Evolutionary conservation across 2,113 vertebrate species (phyloP).

Genomic region (Mormoops blainvillei): DNA sequence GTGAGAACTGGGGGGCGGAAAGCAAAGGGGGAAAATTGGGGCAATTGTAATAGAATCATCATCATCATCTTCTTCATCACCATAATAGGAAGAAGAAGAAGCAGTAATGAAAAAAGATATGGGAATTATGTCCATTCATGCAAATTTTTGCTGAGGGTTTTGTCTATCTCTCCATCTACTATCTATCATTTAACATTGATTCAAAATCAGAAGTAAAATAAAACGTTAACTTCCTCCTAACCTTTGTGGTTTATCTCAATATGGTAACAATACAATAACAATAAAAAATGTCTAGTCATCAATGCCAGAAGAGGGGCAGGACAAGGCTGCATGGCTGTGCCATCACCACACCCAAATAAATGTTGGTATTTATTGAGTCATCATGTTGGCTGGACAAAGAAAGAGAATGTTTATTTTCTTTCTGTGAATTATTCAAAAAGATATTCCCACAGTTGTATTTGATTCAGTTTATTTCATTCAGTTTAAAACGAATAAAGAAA

Average conservation of each 20-base stretch:
- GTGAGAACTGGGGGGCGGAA: too few species aligned
- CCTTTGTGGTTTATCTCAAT: background rate
- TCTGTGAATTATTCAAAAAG: background rate
- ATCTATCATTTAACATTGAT: background rate
- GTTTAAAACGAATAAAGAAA: constrained; percentile 17
- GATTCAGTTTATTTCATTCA: background rate
- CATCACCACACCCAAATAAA: background rate
- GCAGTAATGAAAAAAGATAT: background rate
- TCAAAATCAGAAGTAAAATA: constrained; percentile 13
- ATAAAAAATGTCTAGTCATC: background rate
- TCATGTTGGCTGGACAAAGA: background rate
- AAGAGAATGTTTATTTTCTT: background rate
- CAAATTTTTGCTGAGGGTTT: background rate
- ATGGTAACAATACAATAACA: background rate
- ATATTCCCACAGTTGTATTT: background rate
- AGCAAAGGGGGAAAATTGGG: too few species aligned
- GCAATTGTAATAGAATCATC: too few species aligned
- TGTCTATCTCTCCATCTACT: background rate
- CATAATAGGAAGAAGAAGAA: too few species aligned
- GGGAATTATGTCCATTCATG: background rate
- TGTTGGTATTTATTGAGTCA: background rate
- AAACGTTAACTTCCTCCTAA: background rate
- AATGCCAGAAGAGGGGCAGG: background rate
- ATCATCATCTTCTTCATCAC: too few species aligned
- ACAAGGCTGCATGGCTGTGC: background rate